Evolutionary conservation across 2,888 invertebrate species (phyloP).

Genomic region (Hypomecis punctinalis): DNA sequence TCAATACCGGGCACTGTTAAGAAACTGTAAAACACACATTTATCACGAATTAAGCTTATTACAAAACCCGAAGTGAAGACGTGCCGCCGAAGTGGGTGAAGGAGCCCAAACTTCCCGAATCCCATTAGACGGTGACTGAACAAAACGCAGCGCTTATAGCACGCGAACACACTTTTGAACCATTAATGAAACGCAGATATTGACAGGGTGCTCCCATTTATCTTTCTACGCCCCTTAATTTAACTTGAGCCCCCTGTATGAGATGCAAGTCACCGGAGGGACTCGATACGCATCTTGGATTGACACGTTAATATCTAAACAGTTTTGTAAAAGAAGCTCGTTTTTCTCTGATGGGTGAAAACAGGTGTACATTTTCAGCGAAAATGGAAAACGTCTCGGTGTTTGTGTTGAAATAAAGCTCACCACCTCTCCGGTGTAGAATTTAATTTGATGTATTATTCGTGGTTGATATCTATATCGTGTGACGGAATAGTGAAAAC

Average conservation of each 20-base stretch:
- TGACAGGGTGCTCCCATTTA: constrained; percentile 74
- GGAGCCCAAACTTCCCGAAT: constrained; percentile 50
- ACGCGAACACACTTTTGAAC: constrained; percentile 67
- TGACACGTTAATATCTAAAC: constrained; percentile 68
- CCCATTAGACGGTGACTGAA: constrained; percentile 55
- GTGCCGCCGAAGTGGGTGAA: constrained; percentile 34
- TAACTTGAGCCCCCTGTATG: constrained; percentile 62
- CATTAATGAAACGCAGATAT: constrained; percentile 77
- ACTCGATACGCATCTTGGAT: constrained; percentile 59
- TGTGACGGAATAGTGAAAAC: no score
- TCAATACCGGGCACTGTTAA: no score
- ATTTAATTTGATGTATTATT: no score
- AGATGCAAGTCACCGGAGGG: constrained; percentile 67
- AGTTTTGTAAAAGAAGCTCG: constrained; percentile 22
- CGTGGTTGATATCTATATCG: no score
- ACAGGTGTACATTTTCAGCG: constrained; percentile 6
- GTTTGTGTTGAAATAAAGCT: background rate
- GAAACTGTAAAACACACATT: background rate
- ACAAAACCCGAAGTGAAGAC: constrained; percentile 8
- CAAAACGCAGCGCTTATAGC: constrained; percentile 61
- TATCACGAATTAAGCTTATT: constrained; percentile 3
- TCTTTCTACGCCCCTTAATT: constrained; percentile 72
- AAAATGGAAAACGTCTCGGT: background rate
- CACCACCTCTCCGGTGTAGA: no score
- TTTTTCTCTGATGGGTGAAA: background rate